Percentiles rank a stretch among this genome's conserved stretches.
phyloP scores from a whole-genome alignment of 2,797 vertebrate genomes.

The Philypnodon macrostomus region DNA sequence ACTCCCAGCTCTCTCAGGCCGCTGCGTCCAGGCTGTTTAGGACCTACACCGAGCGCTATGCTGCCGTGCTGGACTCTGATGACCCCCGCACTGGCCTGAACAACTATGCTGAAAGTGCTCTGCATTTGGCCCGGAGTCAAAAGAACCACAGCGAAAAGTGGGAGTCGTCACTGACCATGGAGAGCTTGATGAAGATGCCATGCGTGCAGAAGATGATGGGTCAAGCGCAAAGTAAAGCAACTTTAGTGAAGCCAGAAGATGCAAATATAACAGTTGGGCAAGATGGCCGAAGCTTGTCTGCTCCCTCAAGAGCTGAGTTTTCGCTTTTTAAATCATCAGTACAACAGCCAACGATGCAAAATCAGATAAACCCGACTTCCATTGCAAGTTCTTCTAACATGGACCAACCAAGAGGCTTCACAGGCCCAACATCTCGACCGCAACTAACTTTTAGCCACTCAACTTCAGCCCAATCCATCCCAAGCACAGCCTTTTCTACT shows the following conservation, averaged over 20 bases:
- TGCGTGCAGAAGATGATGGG: constrained; percentile 83
- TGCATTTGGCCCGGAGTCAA: constrained; percentile 86
- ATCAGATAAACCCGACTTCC: constrained; percentile 26
- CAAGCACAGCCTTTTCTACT: constrained; percentile 43
- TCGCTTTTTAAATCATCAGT: constrained; percentile 37
- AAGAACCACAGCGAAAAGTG: constrained; percentile 89
- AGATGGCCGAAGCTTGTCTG: constrained; percentile 54
- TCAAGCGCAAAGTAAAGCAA: constrained; percentile 23
- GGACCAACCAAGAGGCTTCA: constrained; percentile 31
- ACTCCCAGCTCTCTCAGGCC: constrained; percentile 84
- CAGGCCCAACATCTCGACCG: constrained; percentile 24
- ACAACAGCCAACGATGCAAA: constrained; percentile 25
- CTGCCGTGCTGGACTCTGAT: constrained; percentile 89
- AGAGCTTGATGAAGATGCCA: constrained; percentile 81
- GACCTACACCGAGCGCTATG: constrained; percentile 86
- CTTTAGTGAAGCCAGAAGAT: constrained; percentile 66
- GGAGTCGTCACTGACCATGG: constrained; percentile 85
- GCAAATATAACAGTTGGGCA: constrained; percentile 67
- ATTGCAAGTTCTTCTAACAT: constrained; percentile 12
- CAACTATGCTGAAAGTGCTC: constrained; percentile 88
- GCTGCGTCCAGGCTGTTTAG: constrained; percentile 84
- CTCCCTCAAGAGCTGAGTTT: constrained; percentile 33
- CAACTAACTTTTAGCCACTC: constrained; percentile 66
- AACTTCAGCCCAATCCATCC: constrained; percentile 32
- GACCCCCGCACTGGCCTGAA: constrained; percentile 84